Evolutionary conservation across 2,797 vertebrate species (phyloP).

Genomic region (Acanthurus tractus): DNA sequence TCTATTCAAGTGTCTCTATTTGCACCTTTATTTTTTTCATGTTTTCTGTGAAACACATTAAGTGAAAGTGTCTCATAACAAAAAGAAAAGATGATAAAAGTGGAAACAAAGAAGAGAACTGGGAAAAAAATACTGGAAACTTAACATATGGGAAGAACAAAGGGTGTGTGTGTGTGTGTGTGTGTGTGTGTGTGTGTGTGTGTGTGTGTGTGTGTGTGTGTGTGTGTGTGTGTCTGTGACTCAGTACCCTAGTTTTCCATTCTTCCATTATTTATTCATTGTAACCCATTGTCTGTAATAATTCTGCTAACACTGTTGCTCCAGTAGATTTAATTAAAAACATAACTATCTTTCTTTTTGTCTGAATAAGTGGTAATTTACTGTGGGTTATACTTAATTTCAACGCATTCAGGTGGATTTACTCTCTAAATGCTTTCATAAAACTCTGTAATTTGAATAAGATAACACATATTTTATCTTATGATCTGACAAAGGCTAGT

Average conservation of each 20-base stretch:
- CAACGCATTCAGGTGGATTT: not conserved
- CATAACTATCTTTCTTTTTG: not conserved
- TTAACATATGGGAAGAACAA: slow-evolving; percentile 13
- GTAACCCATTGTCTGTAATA: slow-evolving; percentile 16
- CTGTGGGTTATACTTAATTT: not conserved
- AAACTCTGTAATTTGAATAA: not conserved
- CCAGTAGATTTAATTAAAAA: slow-evolving; percentile 32
- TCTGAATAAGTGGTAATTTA: not conserved
- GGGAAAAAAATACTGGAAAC: not conserved
- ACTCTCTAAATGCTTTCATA: not conserved
- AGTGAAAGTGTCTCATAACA: not conserved
- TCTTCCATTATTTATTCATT: slow-evolving; percentile 12
- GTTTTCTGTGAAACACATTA: not conserved
- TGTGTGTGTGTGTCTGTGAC: not conserved
- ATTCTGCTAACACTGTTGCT: slow-evolving; percentile 12
- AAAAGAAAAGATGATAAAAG: slow-evolving; percentile 2
- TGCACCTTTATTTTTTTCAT: not conserved
- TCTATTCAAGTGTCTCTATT: not conserved
- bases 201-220: slow-evolving; percentile 2
- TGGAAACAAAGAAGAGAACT: not conserved
- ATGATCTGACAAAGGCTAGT: not conserved
- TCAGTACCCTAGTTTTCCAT: slow-evolving; percentile 7
- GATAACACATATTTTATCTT: not conserved
- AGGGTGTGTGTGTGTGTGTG: not conserved
- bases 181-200: slow-evolving; percentile 4